A percentile compares a stretch with the other conserved stretches of the same genome.
Conservation (phyloP, 1,140 invertebrate species). For the Littorina saxatilis region DNA sequence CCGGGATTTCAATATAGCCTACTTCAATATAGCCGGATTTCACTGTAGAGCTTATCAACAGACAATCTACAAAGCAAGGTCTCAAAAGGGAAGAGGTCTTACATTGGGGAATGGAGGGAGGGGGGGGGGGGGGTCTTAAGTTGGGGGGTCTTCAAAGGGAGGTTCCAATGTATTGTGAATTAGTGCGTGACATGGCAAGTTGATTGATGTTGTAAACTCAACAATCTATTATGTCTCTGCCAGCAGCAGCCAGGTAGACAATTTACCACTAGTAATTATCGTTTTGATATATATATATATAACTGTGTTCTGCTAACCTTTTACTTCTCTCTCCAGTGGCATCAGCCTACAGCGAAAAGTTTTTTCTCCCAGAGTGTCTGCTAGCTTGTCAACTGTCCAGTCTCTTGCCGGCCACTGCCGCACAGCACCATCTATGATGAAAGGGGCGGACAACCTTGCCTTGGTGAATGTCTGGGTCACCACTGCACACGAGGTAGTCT, state of each 20-base stretch:
- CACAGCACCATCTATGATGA: constrained; percentile 8
- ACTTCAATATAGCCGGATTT: too few relatives aligned
- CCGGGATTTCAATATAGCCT: too few relatives aligned
- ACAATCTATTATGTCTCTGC: background rate
- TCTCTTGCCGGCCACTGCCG: constrained; percentile 20
- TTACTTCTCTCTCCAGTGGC: background rate
- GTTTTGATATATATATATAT: too few relatives aligned
- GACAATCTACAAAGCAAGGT: too few relatives aligned
- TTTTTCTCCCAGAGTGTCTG: background rate
- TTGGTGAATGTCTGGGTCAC: background rate
- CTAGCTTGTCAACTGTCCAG: constrained; percentile 20
- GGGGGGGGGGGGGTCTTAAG: too few relatives aligned
- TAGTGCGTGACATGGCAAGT: background rate
- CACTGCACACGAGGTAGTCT: background rate
- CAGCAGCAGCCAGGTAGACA: background rate
- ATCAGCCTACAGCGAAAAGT: constrained; percentile 25
- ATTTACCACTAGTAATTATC: background rate
- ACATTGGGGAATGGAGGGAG: too few relatives aligned
- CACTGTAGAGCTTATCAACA: too few relatives aligned
- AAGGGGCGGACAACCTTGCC: background rate
- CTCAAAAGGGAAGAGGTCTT: too few relatives aligned
- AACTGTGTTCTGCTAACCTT: constrained; percentile 3
- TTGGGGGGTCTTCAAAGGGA: too few relatives aligned
- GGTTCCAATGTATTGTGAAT: background rate
- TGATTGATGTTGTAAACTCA: background rate